Conservation (phyloP, 2,113 vertebrate genomes). For the Sphyrna mokarran region DNA sequence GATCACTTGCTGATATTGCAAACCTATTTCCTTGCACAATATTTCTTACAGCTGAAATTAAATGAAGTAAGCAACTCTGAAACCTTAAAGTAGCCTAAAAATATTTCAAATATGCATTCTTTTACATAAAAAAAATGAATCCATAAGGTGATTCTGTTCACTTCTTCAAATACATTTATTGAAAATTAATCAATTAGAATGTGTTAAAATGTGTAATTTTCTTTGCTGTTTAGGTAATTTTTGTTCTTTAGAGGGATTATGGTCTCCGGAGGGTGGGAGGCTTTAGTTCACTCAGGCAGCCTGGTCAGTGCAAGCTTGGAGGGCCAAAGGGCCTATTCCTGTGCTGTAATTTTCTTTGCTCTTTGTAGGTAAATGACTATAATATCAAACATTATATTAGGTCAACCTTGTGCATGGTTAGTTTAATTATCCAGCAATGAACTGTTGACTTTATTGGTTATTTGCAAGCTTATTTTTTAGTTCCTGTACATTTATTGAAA, state of each 20-base stretch:
- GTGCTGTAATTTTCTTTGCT: too few relatives aligned
- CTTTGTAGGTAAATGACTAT: neutral
- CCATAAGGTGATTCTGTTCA: neutral
- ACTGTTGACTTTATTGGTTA: neutral
- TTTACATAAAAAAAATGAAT: neutral
- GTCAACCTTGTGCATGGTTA: too few relatives aligned
- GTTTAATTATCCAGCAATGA: neutral
- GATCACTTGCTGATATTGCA: neutral
- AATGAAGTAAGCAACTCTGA: neutral
- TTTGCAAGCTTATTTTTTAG: neutral
- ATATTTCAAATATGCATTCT: neutral
- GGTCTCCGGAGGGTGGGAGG: too few relatives aligned
- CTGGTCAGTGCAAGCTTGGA: too few relatives aligned
- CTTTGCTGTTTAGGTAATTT: too few relatives aligned
- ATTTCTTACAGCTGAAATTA: neutral
- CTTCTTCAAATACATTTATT: neutral
- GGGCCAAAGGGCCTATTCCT: too few relatives aligned
- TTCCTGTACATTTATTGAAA: neutral
- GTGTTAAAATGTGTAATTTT: neutral
- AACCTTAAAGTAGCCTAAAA: neutral
- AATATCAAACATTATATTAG: neutral
- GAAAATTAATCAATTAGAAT: neutral
- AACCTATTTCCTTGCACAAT: neutral
- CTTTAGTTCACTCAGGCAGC: too few relatives aligned
- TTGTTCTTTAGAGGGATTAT: too few relatives aligned